These are phyloP conservation scores for Pogonocherus hispidulus DNA, from an alignment of 2,888 invertebrate species.

Conservation along the genomic window DNA sequence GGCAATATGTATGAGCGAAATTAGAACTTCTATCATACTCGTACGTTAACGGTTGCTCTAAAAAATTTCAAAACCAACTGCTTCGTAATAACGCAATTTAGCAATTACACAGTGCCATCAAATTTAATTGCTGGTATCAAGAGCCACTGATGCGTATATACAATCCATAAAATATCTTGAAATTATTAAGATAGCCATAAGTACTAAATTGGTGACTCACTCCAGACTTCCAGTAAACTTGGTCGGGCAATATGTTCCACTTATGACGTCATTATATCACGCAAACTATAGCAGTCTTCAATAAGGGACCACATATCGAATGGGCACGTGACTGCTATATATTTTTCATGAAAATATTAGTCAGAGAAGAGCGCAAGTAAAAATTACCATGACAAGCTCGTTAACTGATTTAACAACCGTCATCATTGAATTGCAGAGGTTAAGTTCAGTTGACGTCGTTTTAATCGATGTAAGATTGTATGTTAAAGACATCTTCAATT, in stretches of 20 bases:
- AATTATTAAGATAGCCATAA: conserved; percentile 26
- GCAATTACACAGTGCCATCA: background rate
- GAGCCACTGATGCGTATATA: conserved; percentile 12
- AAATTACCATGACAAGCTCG: conserved; percentile 16
- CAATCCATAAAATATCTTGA: conserved; percentile 21
- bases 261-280: conserved; percentile 35
- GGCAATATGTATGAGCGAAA: too few relatives aligned
- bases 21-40: too few relatives aligned
- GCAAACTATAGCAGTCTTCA: conserved; percentile 21
- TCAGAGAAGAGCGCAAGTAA: background rate
- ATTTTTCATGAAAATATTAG: conserved; percentile 29
- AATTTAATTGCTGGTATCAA: conserved; percentile 3
- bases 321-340: conserved; percentile 20
- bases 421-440: conserved; percentile 28
- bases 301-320: conserved; percentile 12
- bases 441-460: conserved; percentile 22
- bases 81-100: background rate
- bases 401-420: conserved; percentile 14
- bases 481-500: conserved; percentile 3
- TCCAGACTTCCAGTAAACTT: conserved; percentile 25
- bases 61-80: too few relatives aligned
- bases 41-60: too few relatives aligned
- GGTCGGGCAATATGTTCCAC: conserved; percentile 30
- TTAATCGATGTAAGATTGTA: conserved; percentile 24
- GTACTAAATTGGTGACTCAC: conserved; percentile 33